Percentiles rank a stretch among this genome's conserved stretches.
These are phyloP conservation scores for Murina feae DNA, from an alignment of 2,113 vertebrate genomes.

Conservation along the genomic window DNA sequence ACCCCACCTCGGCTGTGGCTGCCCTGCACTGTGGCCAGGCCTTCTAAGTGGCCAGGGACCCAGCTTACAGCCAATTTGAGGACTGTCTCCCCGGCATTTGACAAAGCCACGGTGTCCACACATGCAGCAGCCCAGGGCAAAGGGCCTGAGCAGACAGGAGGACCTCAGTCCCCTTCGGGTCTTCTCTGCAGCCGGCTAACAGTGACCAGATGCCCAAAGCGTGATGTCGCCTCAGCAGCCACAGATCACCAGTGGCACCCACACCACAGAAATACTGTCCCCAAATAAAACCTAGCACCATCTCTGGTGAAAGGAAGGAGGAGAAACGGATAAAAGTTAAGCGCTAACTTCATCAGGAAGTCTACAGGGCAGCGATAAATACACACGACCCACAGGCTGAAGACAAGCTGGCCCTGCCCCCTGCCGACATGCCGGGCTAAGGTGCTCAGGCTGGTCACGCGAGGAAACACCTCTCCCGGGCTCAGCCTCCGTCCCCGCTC, in stretches of 20 bases:
- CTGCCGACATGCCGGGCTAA: background rate
- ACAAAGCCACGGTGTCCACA: background rate
- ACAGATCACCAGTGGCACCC: background rate
- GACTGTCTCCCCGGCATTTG: background rate
- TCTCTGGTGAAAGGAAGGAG: background rate
- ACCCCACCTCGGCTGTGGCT: conserved; percentile 3
- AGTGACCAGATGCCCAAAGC: background rate
- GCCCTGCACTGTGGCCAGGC: conserved; percentile 21
- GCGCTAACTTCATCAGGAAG: background rate
- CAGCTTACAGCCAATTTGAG: background rate
- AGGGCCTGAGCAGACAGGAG: background rate
- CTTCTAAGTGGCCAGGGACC: conserved; percentile 58
- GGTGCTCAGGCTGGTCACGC: background rate
- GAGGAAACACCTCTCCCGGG: background rate
- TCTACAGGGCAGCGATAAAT: background rate
- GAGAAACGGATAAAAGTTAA: background rate
- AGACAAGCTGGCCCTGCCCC: background rate
- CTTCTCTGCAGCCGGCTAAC: background rate
- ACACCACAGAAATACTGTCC: background rate
- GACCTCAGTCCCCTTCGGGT: background rate
- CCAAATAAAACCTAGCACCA: background rate
- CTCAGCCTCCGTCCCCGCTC: background rate
- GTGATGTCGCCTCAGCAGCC: background rate
- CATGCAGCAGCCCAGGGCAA: background rate
- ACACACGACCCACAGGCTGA: background rate